Evolutionary conservation across 2,797 vertebrate species (phyloP).

Genomic region (Oreonectes daqikongensis): DNA sequence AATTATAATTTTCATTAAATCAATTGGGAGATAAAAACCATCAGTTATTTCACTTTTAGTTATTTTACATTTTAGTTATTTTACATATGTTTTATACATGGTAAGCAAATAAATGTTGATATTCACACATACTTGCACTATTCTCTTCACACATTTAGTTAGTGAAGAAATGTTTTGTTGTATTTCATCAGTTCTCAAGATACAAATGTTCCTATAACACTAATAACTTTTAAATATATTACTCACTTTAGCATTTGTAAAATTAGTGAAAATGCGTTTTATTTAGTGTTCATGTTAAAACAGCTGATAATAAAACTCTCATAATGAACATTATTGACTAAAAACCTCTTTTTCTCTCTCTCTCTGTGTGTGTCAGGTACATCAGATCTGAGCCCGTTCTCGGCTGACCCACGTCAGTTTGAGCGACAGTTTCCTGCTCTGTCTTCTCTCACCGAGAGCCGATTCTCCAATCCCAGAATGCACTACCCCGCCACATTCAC

Average conservation of each 20-base stretch:
- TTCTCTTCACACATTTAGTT: too few species aligned
- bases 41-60: too few species aligned
- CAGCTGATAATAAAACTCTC: not conserved
- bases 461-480: slow-evolving; percentile 90
- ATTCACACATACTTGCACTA: not conserved
- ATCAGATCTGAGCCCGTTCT: slow-evolving; percentile 89
- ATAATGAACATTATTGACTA: not conserved
- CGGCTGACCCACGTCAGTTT: slow-evolving; percentile 80
- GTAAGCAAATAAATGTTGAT: not conserved
- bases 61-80: too few species aligned
- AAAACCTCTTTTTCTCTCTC: not conserved
- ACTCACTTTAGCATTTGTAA: too few species aligned
- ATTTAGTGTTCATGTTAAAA: too few species aligned
- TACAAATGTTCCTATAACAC: too few species aligned
- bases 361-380: slow-evolving; percentile 71
- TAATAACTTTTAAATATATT: too few species aligned
- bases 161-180: too few species aligned
- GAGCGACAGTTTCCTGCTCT: slow-evolving; percentile 84
- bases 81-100: too few species aligned
- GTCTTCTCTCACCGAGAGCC: slow-evolving; percentile 88
- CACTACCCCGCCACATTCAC: slow-evolving; percentile 90
- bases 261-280: too few species aligned
- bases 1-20: not conserved
- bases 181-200: too few species aligned
- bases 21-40: not conserved